Evolutionary conservation across 2,797 vertebrate genomes (phyloP).

Genomic region (Strix occidentalis): DNA sequence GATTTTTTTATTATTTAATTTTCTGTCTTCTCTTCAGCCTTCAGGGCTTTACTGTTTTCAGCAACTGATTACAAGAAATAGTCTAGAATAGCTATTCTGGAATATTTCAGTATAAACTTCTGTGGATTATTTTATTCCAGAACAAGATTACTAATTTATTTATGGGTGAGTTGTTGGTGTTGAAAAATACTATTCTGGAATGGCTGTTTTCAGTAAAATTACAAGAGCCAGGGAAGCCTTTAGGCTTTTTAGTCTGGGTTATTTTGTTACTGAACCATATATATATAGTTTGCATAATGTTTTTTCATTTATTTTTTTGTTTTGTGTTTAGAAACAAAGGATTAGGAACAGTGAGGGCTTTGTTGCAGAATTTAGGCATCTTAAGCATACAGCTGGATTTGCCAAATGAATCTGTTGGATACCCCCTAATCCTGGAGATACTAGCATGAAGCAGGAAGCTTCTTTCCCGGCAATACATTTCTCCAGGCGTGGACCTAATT

Average conservation of each 20-base stretch:
- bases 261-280: not conserved
- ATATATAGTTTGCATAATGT: not conserved
- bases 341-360: not conserved
- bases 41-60: conserved; percentile 37
- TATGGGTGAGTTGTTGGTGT: not conserved
- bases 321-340: not conserved
- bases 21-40: conserved; percentile 42
- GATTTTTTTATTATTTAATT: not conserved
- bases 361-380: not conserved
- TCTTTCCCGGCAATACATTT: not conserved
- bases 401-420: not conserved
- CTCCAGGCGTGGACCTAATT: not conserved
- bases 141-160: not conserved
- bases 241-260: not conserved
- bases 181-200: not conserved
- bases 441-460: not conserved
- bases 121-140: conserved; percentile 9
- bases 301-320: not conserved
- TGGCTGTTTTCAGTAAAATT: not conserved
- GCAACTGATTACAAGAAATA: not conserved
- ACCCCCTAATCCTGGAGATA: not conserved
- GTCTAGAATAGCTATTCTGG: not conserved
- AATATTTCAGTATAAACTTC: not conserved
- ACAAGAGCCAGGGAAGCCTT: not conserved
- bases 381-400: not conserved